A percentile compares a stretch with the other conserved stretches of the same genome.
Conservation (phyloP, 2,888 invertebrate genomes). For the Caenorhabditis zanzibari region DNA sequence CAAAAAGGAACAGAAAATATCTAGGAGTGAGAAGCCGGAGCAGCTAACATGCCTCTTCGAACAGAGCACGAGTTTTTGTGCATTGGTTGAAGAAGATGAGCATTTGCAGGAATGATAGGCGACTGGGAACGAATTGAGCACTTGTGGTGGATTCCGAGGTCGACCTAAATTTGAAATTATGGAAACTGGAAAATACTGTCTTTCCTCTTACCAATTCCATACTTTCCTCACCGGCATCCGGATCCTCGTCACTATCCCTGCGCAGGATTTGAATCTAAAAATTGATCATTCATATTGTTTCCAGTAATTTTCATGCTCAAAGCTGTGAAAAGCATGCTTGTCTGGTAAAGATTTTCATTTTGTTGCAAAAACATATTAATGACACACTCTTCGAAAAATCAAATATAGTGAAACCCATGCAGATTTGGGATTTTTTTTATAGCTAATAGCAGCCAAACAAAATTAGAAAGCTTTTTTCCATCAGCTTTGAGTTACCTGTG, state of each 20-base stretch:
- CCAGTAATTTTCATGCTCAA: conserved; percentile 16
- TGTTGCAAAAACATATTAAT: not conserved
- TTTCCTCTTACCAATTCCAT: conserved; percentile 75
- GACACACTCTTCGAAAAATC: not conserved
- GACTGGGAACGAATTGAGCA: conserved; percentile 71
- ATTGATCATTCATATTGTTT: not conserved
- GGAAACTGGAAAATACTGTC: not conserved
- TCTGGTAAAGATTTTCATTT: not conserved
- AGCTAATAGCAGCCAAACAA: not conserved
- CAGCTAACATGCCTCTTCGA: conserved; percentile 68
- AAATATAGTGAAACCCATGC: not conserved
- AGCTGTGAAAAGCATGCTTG: conserved; percentile 43
- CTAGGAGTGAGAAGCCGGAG: conserved; percentile 64
- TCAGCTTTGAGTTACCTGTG: conserved; percentile 69
- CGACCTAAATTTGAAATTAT: conserved; percentile 55
- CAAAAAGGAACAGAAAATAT: not conserved
- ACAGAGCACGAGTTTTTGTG: conserved; percentile 70
- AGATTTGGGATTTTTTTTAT: not conserved
- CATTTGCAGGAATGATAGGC: conserved; percentile 52
- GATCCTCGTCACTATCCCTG: conserved; percentile 75
- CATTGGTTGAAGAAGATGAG: conserved; percentile 57
- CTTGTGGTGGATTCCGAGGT: conserved; percentile 73
- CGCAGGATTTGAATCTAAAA: conserved; percentile 73
- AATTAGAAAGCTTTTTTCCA: conserved; percentile 17
- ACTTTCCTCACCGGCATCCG: conserved; percentile 74